Evolutionary conservation across 2,113 vertebrate genomes (phyloP), one percentile per base, ranked within the genome.

Genomic region (Sciurus niger): DNA sequence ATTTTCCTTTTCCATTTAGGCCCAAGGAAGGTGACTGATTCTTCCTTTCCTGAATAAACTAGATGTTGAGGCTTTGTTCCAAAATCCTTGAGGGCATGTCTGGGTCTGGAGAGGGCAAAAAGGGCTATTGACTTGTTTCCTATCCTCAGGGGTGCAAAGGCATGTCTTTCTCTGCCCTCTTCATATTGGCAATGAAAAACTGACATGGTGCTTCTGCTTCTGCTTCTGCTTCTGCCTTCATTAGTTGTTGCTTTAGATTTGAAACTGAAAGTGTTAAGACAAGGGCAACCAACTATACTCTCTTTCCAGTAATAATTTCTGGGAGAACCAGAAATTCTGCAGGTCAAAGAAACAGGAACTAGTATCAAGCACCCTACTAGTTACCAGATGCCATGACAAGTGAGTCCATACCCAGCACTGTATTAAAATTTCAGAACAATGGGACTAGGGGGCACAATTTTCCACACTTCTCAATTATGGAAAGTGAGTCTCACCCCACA

Each of bases 31-130:
- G 89, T 51, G 65, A 48, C 25, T 46, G n/a, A 86, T 9, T 91
- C 70, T 79, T 97, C 87, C 34, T 82, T 87, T 88, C 28, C 73
- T 58, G 30, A 95, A 73, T 28, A 92, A 94, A 84, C 34, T 37
- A 78, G 46, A 63, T 43, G 55, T 78, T 70, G 74, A 55, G 80
- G 30, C 58, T 92, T 93, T 90, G 74, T 93, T 95, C 10, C 13
- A 34, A 73, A 92, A 73, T 73, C 79, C 79, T 48, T 51, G n/a
- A 46, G 65, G 88, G 63, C 65, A 83, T 30, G 24, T 77, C 48
- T 96, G 63, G 63, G 63, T 92, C 24, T 79, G 68, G 48, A 65
- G 43, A 79, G 28, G 58, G 58, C 46, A 43, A 32, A 80, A 80
- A 40, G 51, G 65, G 16, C 37, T 43, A 68, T 17, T 28, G 84